Percentiles rank a stretch among this genome's conserved stretches.
Evolutionary conservation across 2,888 invertebrate genomes (phyloP).

Genomic region (Mactromeris polynyma): DNA sequence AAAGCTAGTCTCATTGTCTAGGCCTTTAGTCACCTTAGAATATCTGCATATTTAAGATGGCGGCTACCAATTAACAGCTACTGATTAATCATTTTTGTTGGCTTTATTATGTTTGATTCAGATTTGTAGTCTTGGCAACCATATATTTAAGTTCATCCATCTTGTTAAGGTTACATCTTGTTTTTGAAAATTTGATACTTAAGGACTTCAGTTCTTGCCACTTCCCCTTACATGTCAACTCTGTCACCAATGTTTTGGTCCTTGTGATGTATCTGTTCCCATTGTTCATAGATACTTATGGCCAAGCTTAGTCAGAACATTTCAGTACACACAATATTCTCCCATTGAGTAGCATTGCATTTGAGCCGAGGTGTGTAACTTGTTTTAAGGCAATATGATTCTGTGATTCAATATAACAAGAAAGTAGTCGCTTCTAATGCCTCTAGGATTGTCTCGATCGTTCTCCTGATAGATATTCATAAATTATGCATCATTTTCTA

Average conservation of each 20-base stretch:
- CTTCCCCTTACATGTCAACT: no score
- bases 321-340: not conserved
- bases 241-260: no score
- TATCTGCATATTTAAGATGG: not conserved
- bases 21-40: not conserved
- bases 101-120: not conserved
- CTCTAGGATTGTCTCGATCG: not conserved
- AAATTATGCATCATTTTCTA: constrained; percentile 17
- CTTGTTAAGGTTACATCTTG: not conserved
- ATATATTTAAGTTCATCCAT: not conserved
- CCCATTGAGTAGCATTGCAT: not conserved
- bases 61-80: constrained; percentile 6
- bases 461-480: not conserved
- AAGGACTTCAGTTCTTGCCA: not conserved
- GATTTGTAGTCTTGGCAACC: not conserved
- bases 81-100: not conserved
- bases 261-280: no score
- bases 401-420: constrained; percentile 13
- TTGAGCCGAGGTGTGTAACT: not conserved
- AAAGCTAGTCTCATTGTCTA: constrained; percentile 3
- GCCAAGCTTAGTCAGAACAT: not conserved
- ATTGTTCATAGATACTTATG: no score
- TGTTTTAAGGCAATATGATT: constrained; percentile 17
- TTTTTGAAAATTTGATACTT: not conserved
- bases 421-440: constrained; percentile 7